Evolutionary conservation across 2,888 invertebrate species (phyloP), one percentile per base, ranked within the genome.

Genomic region (Pollenia amentaria): DNA sequence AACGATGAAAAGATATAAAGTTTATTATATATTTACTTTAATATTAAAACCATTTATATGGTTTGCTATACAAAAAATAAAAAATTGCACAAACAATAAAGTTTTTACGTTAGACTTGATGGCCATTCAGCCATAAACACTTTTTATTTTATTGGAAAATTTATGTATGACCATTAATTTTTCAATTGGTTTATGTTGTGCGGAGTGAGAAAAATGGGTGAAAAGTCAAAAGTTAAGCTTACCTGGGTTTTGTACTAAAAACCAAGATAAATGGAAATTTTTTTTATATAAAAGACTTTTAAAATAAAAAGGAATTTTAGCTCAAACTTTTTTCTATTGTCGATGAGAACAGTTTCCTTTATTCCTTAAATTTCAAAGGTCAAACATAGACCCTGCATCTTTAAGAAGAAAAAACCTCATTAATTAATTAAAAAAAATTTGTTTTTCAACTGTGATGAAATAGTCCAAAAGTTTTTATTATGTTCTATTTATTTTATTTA

Each of bases 11-110:
- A 46, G 57, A 79, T 69, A 79, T 62, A 57, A 67, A 78, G 29
- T 67, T 75, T 79, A 67, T 84, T 84, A 60, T 67, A 51, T 62
- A 67, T 79, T 79, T 79, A 67, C 67, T 75, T 76, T 67, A 55
- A 21, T 80, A 76, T 75, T 69, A 69, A 84, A 84, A 69, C 60
- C 85, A 60, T 75, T 72, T 57, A 81, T 60, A 53, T 65, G 65
- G 57, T 18, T 48, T 53, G 55, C 65, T 69, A 16, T 18, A 60
- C 55, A 21, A 55, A n/a, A 51, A 21, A 55, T n/a, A 65, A 75
- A 40, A 44, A 46, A 29, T 29, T 29, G 1, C 6, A 65, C 18
- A 55, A 78, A 51, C 38, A 75, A 38, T 60, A 51, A 46, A 14
- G 3, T 21, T 55, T 46, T 70, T 67, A 53, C 40, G 6, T 53